Conservation (phyloP, 2,888 invertebrate species). For the Scaptomyza tumidula region DNA sequence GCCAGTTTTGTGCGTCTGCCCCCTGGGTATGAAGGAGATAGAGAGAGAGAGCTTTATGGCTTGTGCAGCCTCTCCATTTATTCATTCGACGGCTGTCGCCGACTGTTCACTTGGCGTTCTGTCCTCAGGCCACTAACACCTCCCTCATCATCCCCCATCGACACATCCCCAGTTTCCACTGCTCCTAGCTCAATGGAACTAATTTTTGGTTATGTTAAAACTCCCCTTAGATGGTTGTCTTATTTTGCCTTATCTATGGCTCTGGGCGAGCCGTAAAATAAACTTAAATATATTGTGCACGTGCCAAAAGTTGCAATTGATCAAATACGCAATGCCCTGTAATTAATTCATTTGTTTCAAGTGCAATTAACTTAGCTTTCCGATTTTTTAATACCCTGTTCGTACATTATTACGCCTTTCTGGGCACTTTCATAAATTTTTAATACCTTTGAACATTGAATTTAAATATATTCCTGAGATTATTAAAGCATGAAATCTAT, state of each 20-base stretch:
- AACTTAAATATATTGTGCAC: not conserved
- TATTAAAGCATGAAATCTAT: too few relatives aligned
- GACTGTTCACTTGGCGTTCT: slow-evolving; percentile 21
- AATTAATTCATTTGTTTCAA: not conserved
- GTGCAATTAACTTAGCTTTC: too few relatives aligned
- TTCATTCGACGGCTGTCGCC: slow-evolving; percentile 34
- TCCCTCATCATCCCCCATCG: not conserved
- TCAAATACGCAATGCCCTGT: not conserved
- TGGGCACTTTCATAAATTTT: too few relatives aligned
- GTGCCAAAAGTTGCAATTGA: not conserved
- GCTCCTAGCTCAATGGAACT: slow-evolving; percentile 12
- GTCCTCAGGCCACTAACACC: not conserved
- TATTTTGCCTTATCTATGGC: slow-evolving; percentile 46
- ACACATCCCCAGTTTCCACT: not conserved
- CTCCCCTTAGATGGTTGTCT: slow-evolving; percentile 40
- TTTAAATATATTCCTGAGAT: not conserved
- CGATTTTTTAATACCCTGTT: not conserved
- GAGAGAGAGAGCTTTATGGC: slow-evolving; percentile 53
- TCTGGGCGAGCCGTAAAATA: slow-evolving; percentile 13
- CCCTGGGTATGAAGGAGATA: slow-evolving; percentile 25
- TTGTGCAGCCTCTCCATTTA: slow-evolving; percentile 14
- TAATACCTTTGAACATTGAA: not conserved
- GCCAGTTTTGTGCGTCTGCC: slow-evolving; percentile 44
- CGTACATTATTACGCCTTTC: too few relatives aligned
- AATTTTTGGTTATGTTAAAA: slow-evolving; percentile 30